Conservation (phyloP, 2,113 vertebrate species). For the Psettodes erumei region DNA sequence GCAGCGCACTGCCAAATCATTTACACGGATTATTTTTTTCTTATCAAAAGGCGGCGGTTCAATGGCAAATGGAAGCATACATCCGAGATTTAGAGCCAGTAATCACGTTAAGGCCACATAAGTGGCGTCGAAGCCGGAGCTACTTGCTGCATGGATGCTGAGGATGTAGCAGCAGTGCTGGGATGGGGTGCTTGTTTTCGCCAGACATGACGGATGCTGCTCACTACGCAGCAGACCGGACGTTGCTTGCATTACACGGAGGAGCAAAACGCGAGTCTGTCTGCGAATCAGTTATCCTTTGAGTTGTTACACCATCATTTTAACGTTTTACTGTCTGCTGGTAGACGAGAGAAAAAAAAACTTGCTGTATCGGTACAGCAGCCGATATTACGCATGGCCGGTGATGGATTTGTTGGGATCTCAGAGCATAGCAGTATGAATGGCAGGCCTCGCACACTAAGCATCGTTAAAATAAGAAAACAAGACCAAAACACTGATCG, state of each 20-base stretch:
- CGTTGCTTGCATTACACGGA: conserved; percentile 17
- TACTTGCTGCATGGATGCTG: conserved; percentile 64
- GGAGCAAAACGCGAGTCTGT: background rate
- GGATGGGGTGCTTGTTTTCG: conserved; percentile 69
- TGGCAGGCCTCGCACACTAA: conserved; percentile 21
- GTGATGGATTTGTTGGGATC: conserved; percentile 34
- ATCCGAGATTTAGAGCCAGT: too few species aligned
- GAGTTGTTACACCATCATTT: background rate
- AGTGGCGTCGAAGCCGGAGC: conserved; percentile 21
- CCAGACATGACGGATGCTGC: conserved; percentile 73
- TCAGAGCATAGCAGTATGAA: background rate
- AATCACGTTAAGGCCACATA: background rate
- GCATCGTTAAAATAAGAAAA: background rate
- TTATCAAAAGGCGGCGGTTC: background rate
- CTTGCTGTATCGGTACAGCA: background rate
- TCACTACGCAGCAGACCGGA: conserved; percentile 70
- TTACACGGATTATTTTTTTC: background rate
- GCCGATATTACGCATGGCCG: conserved; percentile 38
- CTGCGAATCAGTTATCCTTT: background rate
- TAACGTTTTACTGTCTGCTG: background rate
- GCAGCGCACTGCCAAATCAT: conserved; percentile 28
- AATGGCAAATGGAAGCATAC: background rate
- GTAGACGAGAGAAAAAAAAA: conserved; percentile 11
- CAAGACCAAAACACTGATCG: background rate
- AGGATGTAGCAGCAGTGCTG: conserved; percentile 52